These are phyloP conservation scores for Hoplodrina blanda DNA, from an alignment of 2,888 invertebrate genomes.

Conservation along the genomic window DNA sequence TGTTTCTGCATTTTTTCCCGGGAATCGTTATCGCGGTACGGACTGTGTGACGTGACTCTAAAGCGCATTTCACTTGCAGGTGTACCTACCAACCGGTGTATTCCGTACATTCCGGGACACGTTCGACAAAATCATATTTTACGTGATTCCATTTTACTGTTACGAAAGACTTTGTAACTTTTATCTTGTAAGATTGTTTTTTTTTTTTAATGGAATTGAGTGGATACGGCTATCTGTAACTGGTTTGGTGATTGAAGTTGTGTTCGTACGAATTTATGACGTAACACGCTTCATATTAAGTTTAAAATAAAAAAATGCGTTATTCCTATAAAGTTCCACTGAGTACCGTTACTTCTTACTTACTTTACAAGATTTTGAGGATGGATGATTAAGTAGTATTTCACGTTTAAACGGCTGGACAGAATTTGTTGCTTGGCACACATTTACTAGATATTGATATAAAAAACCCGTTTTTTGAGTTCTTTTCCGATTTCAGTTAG, in stretches of 20 bases:
- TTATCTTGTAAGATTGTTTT: constrained; percentile 47
- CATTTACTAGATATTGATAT: too few relatives aligned
- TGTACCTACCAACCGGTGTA: constrained; percentile 66
- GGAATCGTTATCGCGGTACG: constrained; percentile 61
- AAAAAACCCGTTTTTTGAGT: too few relatives aligned
- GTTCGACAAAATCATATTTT: constrained; percentile 88
- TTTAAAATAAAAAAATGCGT: too few relatives aligned
- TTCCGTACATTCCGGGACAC: constrained; percentile 72
- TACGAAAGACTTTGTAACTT: constrained; percentile 58
- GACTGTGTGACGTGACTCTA: constrained; percentile 70
- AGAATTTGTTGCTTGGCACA: too few relatives aligned
- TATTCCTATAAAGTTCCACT: too few relatives aligned
- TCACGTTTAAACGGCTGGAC: too few relatives aligned
- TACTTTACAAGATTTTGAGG: too few relatives aligned
- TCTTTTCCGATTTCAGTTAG: too few relatives aligned
- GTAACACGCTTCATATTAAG: background rate
- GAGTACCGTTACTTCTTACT: too few relatives aligned
- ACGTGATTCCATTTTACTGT: constrained; percentile 84
- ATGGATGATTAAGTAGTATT: too few relatives aligned
- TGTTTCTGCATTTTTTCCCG: constrained; percentile 50
- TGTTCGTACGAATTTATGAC: too few relatives aligned
- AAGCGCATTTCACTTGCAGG: constrained; percentile 74
- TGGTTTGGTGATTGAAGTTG: constrained; percentile 1
- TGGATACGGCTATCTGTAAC: background rate
- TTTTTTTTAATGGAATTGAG: constrained; percentile 41